phyloP scores from a whole-genome alignment of 2,113 vertebrate genomes.

The Erythrocercus mccallii region DNA sequence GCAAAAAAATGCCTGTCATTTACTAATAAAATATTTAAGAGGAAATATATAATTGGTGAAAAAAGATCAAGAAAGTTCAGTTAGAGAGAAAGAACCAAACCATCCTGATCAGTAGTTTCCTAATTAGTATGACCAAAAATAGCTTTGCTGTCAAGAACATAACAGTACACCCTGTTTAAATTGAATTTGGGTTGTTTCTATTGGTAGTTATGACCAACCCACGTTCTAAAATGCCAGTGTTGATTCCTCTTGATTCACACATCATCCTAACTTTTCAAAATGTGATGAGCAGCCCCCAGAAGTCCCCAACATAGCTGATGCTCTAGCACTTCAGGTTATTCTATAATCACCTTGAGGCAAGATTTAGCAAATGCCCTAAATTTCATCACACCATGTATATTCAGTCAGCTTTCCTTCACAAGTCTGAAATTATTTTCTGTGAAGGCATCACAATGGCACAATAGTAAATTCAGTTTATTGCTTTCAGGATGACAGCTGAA shows the following conservation, averaged over 20 bases:
- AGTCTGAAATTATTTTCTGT: not conserved
- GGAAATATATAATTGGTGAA: not conserved
- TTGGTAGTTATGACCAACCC: not conserved
- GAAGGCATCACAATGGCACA: not conserved
- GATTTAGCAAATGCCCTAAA: not conserved
- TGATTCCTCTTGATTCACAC: not conserved
- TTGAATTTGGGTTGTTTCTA: not conserved
- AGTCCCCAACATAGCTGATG: not conserved
- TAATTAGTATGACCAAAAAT: not conserved
- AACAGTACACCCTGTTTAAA: not conserved
- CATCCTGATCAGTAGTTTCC: not conserved
- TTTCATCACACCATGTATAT: not conserved
- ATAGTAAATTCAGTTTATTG: not conserved
- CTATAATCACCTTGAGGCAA: not conserved
- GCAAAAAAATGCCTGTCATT: not conserved
- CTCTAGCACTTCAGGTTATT: not conserved
- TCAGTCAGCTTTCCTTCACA: not conserved
- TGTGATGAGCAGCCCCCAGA: not conserved
- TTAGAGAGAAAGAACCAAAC: not conserved
- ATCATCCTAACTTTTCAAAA: not conserved
- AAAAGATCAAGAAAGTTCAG: not conserved
- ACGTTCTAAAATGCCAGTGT: accelerated
- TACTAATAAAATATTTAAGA: not conserved
- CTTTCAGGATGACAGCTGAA: not conserved
- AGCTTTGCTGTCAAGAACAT: not conserved